Percentiles rank a stretch among this genome's conserved stretches.
These are phyloP conservation scores for Pantelozetes paolii DNA, from an alignment of 2,888 invertebrate genomes.

Conservation along the genomic window DNA sequence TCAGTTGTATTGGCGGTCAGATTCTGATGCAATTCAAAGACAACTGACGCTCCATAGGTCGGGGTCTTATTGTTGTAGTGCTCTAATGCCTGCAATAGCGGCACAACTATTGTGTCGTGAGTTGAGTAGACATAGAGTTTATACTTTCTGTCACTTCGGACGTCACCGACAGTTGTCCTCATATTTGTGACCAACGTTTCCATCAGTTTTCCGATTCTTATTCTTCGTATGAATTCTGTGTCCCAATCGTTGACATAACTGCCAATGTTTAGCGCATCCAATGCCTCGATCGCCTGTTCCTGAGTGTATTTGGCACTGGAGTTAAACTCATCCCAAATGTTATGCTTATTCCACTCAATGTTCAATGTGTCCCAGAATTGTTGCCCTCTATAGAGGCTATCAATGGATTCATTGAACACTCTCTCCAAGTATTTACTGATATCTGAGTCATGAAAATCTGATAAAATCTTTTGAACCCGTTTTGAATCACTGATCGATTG, in stretches of 20 bases:
- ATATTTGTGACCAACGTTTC: not conserved
- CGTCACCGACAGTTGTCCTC: not conserved
- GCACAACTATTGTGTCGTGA: constrained; percentile 39
- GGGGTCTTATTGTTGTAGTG: constrained; percentile 9
- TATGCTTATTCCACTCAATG: not conserved
- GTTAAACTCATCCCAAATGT: not conserved
- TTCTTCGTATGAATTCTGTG: not conserved
- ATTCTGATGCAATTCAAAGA: constrained; percentile 39
- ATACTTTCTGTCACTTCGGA: not conserved
- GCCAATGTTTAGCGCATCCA: not conserved
- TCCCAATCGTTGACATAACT: constrained; percentile 28
- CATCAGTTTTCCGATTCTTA: constrained; percentile 33
- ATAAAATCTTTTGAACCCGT: not conserved
- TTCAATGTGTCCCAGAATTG: constrained; percentile 33
- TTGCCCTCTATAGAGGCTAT: constrained; percentile 17
- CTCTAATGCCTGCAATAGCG: constrained; percentile 25
- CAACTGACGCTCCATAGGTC: constrained; percentile 26
- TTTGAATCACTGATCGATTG: not conserved
- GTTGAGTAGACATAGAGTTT: constrained; percentile 33
- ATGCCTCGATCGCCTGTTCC: not conserved
- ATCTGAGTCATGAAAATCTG: not conserved
- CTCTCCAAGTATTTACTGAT: constrained; percentile 8
- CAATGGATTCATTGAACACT: not conserved
- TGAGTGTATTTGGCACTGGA: not conserved
- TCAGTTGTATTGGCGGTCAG: not conserved